Evolutionary conservation across 2,888 invertebrate species (phyloP).

Genomic region (Chelonus formosanus): DNA sequence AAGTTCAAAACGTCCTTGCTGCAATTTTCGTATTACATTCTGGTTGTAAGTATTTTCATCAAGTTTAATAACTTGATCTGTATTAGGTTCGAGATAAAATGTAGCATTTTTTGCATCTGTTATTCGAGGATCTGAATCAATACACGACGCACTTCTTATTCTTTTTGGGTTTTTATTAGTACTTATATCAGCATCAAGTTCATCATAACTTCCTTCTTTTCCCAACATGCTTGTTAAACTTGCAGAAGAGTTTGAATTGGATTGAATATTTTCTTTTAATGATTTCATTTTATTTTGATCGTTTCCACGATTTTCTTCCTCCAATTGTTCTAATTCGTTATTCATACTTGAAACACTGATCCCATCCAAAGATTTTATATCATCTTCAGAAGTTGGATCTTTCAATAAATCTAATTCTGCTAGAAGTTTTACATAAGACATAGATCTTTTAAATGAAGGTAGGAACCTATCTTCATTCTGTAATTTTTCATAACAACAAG

Average conservation of each 20-base stretch:
- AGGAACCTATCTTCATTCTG: constrained; percentile 71
- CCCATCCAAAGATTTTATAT: constrained; percentile 69
- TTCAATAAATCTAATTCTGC: constrained; percentile 77
- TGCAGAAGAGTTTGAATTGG: constrained; percentile 48
- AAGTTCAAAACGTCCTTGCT: constrained; percentile 60
- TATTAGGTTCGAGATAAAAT: constrained; percentile 50
- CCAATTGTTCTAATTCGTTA: constrained; percentile 56
- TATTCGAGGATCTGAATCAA: constrained; percentile 45
- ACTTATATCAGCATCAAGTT: constrained; percentile 39
- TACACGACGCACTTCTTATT: constrained; percentile 43
- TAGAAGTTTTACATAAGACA: constrained; percentile 75
- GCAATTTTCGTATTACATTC: constrained; percentile 59
- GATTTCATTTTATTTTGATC: constrained; percentile 37
- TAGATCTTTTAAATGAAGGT: constrained; percentile 74
- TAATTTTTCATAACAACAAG: constrained; percentile 72
- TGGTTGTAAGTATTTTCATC: constrained; percentile 54
- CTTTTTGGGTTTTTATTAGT: constrained; percentile 42
- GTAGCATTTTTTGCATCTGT: constrained; percentile 49
- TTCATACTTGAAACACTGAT: constrained; percentile 67
- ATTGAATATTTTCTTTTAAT: constrained; percentile 41
- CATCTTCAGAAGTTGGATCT: constrained; percentile 70
- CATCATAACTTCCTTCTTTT: constrained; percentile 41
- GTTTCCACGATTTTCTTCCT: constrained; percentile 43
- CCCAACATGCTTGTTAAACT: constrained; percentile 47
- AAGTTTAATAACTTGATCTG: constrained; percentile 52